Base-by-base conservation (phyloP, 2,113 vertebrate genomes). In the Oryzias melastigma region DNA sequence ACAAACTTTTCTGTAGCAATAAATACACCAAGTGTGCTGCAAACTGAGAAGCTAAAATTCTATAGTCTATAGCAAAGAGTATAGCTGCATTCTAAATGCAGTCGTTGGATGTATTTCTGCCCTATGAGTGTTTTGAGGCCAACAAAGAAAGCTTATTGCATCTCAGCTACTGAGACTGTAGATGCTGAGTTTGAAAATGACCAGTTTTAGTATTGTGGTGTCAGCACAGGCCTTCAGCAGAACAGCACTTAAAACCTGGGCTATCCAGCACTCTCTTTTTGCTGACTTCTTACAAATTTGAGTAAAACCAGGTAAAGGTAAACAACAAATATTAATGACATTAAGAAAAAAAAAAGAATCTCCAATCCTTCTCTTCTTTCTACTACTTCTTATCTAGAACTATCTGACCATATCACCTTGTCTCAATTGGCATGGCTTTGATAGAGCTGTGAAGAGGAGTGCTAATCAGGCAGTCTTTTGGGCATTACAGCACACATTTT, bases 31-130 rank as follows among this genome's bases (percentile, higher is more conserved):
- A 83, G 76, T 57, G 47, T 80, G 71, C 81, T 74, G 80, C 77
- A 78, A 72, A 72, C 84, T 77, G 58, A 67, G 70, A 60, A 73
- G 83, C 82, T 83, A 75, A 78, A 83, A 82, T 71, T 85, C 68
- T 69, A 82, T 73, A 61, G 80, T 64, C 8, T 78, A 80, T 80
- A 89, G 85, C 84, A 84, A 81, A 60, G 72, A 72, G 56, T 75
- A 71, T 57, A 72, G 81, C 22, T 22, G 22, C 22, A 22, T 63
- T 76, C 64, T 52, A 62, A 78, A 75, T 63, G 59, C 65, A 65
- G 78, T 80, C 80, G 77, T 82, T 82, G 75, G 77, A 82, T 75
- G 74, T 62, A 81, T 80, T 8, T 79, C 64, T 68, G 64, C 65
- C 80, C 80, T 69, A 78, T 84, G 82, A 81, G 84, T 41, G 17